Evolutionary conservation across 2,113 vertebrate species (phyloP).

Genomic region (Istiophorus platypterus): DNA sequence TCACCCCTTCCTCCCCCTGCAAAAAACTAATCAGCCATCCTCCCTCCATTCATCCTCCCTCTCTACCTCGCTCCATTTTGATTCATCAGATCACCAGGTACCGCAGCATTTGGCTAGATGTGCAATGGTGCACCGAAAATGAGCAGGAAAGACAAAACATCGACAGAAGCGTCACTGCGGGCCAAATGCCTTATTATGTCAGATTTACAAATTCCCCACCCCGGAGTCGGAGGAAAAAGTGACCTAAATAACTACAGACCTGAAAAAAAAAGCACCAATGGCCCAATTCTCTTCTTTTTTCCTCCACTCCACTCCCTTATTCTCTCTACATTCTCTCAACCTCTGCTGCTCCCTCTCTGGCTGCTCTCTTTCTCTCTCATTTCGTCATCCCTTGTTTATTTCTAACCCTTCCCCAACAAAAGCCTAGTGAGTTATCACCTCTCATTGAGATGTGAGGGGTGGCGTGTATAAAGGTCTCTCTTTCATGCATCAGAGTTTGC

Average conservation of each 20-base stretch:
- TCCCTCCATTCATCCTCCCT: conserved; percentile 32
- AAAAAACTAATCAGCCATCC: conserved; percentile 42
- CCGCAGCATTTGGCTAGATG: conserved; percentile 31
- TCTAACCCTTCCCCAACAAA: conserved; percentile 75
- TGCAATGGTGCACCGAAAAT: conserved; percentile 71
- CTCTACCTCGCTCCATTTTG: conserved; percentile 14
- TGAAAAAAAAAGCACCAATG: conserved; percentile 83
- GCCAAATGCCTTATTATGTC: conserved; percentile 87
- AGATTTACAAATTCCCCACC: conserved; percentile 89
- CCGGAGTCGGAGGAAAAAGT: conserved; percentile 84
- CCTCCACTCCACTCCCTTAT: conserved; percentile 20
- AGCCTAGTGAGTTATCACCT: conserved; percentile 80
- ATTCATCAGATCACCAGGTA: conserved; percentile 60
- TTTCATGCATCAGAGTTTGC: conserved; percentile 5
- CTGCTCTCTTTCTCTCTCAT: conserved; percentile 77
- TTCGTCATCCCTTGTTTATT: conserved; percentile 74
- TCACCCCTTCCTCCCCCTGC: conserved; percentile 19
- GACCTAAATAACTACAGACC: conserved; percentile 93
- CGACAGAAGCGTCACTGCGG: conserved; percentile 77
- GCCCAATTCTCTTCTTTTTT: conserved; percentile 85
- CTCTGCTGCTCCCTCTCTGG: conserved; percentile 49
- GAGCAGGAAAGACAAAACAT: conserved; percentile 67
- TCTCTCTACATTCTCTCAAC: conserved; percentile 36
- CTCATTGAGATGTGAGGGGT: conserved; percentile 82
- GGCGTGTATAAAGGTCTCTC: conserved; percentile 48